These are phyloP conservation scores for Sphaeridia pumilis DNA, from an alignment of 2,888 invertebrate genomes.

Conservation along the genomic window DNA sequence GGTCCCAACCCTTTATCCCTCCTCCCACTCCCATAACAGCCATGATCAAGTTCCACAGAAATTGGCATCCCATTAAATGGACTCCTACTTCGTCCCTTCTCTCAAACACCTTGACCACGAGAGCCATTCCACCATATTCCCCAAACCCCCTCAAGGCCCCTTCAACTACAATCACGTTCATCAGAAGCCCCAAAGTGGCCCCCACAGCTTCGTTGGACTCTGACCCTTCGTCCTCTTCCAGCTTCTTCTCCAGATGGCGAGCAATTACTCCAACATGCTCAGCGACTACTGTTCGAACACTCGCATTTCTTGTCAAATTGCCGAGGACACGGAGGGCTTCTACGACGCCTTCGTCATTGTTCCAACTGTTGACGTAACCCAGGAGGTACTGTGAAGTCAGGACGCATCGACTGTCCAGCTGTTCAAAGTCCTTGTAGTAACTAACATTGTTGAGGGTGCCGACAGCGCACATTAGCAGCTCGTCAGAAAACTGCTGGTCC, in stretches of 20 bases:
- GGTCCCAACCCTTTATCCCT: background rate
- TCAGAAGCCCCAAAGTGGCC: constrained; percentile 33
- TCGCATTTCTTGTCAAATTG: constrained; percentile 30
- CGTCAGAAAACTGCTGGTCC: constrained; percentile 24
- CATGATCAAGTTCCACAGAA: constrained; percentile 31
- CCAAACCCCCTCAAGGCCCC: constrained; percentile 28
- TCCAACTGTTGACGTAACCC: constrained; percentile 22
- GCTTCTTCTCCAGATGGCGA: constrained; percentile 21
- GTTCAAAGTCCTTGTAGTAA: constrained; percentile 30
- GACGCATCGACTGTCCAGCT: constrained; percentile 21
- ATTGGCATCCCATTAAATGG: constrained; percentile 30
- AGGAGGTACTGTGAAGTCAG: constrained; percentile 22
- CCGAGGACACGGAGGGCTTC: constrained; percentile 35
- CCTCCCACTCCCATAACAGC: constrained; percentile 8
- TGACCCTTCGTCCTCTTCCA: constrained; percentile 19
- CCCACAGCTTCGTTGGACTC: constrained; percentile 22
- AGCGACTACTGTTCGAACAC: constrained; percentile 20
- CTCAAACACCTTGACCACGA: constrained; percentile 22
- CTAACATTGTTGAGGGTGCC: constrained; percentile 33
- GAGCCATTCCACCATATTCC: constrained; percentile 20
- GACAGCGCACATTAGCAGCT: constrained; percentile 31
- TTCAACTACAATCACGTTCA: constrained; percentile 33
- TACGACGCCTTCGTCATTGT: constrained; percentile 28
- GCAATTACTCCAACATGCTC: constrained; percentile 24
- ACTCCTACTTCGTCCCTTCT: constrained; percentile 24